Evolutionary conservation across 2,113 vertebrate species (phyloP).

Genomic region (Leptosomus discolor): DNA sequence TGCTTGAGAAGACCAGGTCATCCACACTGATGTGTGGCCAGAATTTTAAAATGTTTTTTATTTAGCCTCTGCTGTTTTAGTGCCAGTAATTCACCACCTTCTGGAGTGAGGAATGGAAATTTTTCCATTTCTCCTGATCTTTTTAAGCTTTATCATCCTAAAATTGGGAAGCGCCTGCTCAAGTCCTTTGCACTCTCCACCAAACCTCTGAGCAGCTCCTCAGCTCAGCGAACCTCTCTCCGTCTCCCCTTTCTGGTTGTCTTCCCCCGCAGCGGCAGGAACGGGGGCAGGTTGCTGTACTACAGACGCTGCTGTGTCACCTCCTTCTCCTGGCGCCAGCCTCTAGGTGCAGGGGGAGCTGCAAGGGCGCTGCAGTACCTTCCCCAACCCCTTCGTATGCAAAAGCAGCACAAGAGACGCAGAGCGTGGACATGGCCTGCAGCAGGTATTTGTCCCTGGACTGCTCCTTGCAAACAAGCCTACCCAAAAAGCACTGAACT

Average conservation of each 20-base stretch:
- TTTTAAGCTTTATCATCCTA: background rate
- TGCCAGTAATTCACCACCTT: background rate
- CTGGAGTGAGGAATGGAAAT: background rate
- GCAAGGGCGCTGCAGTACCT: background rate
- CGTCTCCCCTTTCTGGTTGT: background rate
- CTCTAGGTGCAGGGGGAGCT: background rate
- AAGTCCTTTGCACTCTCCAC: background rate
- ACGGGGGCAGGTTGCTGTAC: background rate
- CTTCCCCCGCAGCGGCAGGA: background rate
- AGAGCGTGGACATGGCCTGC: background rate
- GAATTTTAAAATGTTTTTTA: background rate
- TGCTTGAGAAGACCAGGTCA: background rate
- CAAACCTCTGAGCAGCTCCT: background rate
- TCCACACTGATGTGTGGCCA: fast-evolving
- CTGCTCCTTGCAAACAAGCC: background rate
- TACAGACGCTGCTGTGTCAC: background rate
- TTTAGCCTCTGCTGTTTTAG: background rate
- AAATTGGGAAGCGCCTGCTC: background rate
- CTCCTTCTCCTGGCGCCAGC: background rate
- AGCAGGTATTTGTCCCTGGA: background rate
- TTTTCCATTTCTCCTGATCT: background rate
- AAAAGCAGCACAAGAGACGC: background rate
- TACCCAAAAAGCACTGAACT: background rate
- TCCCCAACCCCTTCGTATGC: background rate
- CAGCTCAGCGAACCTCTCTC: background rate